Conservation (phyloP, 1,140 invertebrate species). For the Zaprionus kolodkinae region DNA sequence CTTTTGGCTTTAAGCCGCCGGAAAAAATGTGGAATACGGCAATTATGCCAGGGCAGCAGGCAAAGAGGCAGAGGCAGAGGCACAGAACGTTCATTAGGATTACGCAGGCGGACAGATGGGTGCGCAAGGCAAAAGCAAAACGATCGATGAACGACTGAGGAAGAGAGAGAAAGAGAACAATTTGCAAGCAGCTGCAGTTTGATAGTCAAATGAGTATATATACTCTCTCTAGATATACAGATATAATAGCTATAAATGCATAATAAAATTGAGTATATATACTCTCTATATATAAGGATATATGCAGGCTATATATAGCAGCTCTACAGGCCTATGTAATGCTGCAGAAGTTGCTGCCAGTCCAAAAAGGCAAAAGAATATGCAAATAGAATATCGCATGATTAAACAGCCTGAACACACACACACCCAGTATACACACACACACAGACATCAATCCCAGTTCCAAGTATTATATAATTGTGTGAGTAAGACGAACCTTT, state of each 20-base stretch:
- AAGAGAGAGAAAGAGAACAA: not conserved
- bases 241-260: too few relatives aligned
- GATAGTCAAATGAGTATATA: not conserved
- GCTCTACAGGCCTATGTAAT: too few relatives aligned
- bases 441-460: not conserved
- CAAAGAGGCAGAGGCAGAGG: not conserved
- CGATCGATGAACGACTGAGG: not conserved
- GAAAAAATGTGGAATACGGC: slow-evolving; percentile 46
- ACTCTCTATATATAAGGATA: not conserved
- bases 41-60: slow-evolving; percentile 27
- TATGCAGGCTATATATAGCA: not conserved
- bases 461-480: slow-evolving; percentile 1
- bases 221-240: not conserved
- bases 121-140: not conserved
- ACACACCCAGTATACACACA: not conserved
- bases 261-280: not conserved
- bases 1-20: slow-evolving; percentile 18
- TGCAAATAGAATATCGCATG: not conserved
- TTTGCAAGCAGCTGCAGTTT: slow-evolving; percentile 1
- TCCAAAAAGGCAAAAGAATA: not conserved
- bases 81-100: slow-evolving; percentile 45
- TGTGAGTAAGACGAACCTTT: not conserved
- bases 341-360: not conserved
- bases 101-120: slow-evolving; percentile 18
- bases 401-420: not conserved